phyloP scores from a whole-genome alignment of 2,113 vertebrate genomes.

The Hipposideros armiger region DNA sequence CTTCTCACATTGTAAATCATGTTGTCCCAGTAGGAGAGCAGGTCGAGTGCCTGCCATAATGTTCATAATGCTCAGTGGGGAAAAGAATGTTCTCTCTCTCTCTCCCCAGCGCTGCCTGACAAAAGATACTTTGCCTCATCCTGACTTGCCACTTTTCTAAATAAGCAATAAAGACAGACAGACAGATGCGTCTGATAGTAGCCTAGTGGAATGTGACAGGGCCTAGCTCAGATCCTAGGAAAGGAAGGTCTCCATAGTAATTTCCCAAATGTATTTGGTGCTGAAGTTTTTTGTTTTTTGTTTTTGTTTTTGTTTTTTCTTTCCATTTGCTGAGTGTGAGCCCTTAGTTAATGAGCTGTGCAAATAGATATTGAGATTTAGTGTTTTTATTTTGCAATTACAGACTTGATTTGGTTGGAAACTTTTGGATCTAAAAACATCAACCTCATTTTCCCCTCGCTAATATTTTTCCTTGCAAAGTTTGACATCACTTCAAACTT shows the following conservation, averaged over 20 bases:
- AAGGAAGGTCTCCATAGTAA: constrained; percentile 80
- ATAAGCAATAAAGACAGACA: constrained; percentile 14
- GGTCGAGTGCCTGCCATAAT: constrained; percentile 81
- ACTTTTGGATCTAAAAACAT: constrained; percentile 80
- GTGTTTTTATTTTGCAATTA: constrained; percentile 84
- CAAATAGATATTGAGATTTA: constrained; percentile 87
- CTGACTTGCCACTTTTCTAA: constrained; percentile 29
- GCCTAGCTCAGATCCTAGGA: neutral
- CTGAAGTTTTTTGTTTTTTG: constrained; percentile 25
- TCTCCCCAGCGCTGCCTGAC: constrained; percentile 21
- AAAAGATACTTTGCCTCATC: constrained; percentile 46
- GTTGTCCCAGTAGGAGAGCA: constrained; percentile 77
- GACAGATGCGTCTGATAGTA: constrained; percentile 42
- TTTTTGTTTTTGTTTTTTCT: neutral
- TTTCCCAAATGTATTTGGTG: constrained; percentile 80
- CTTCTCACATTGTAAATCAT: constrained; percentile 87
- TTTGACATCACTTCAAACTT: constrained; percentile 57
- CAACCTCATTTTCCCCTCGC: constrained; percentile 64
- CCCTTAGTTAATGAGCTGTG: constrained; percentile 87
- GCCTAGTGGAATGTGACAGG: neutral
- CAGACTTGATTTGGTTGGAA: constrained; percentile 83
- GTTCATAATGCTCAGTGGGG: constrained; percentile 78
- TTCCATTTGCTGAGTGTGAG: constrained; percentile 83
- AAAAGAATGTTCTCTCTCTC: constrained; percentile 65
- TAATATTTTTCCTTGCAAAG: constrained; percentile 54